Evolutionary conservation across 2,797 vertebrate species (phyloP), one percentile per base, ranked within the genome.

Genomic region (Neosalanx taihuensis): DNA sequence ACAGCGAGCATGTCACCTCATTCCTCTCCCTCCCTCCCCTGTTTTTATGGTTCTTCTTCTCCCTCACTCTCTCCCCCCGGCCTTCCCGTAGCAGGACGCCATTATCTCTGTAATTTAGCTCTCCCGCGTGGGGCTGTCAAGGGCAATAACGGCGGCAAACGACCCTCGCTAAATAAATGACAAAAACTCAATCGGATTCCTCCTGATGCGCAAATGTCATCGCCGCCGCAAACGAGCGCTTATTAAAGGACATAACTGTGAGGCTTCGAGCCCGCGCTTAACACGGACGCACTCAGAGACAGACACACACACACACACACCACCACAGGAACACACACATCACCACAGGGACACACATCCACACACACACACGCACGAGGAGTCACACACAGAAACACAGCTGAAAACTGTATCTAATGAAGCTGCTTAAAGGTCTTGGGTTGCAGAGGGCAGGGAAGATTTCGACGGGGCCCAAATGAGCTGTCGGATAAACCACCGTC

Each of bases 91-190:
- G 26, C 67, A 72, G 65, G 69, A 56, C 49, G 64, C 17, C 67
- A 61, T 74, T 67, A 69, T 72, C 66, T 76, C 37, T 72, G 51
- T 37, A 26, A 67, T 71, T 41, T 17, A 74, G 64, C 20, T 72
- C 20, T 70, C 64, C 31, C 41, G 59, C 35, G 35, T 62, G 63
- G 26, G 58, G 33, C 58, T 72, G 73, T 64, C 68, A 77, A 51
- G 63, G 62, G 69, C 71, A 72, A 69, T 58, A 63, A 69, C 53
- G n/a, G 18, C 23, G 33, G 10, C 46, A 72, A 78, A 75, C 12
- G 5, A 71, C 72, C 68, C 26, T 51, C 17, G 66, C 35, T 69
- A 68, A 77, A 72, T 64, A 49, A 67, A 64, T 37, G 31, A n/a
- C 51, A 53, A 72, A 67, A 76, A 37, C 60, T 69, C 26, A 15